A percentile compares a stretch with the other conserved stretches of the same genome.
These are phyloP conservation scores for Pantherophis alleghaniensis DNA, from an alignment of 2,797 vertebrate species.

Conservation along the genomic window DNA sequence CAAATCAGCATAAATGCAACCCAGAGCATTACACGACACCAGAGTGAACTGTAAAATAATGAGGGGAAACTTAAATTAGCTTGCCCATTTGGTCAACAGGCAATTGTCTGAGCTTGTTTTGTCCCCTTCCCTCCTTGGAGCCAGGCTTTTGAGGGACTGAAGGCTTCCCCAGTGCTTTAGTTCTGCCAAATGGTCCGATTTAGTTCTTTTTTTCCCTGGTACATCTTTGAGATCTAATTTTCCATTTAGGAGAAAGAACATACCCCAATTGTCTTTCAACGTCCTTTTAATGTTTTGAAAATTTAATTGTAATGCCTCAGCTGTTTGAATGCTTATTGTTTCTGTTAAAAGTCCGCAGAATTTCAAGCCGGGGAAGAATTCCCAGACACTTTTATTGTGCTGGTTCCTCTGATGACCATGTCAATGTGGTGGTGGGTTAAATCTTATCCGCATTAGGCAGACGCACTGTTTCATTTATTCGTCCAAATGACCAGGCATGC, in stretches of 20 bases:
- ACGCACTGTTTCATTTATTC: background rate
- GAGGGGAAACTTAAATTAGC: background rate
- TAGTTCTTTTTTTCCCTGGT: background rate
- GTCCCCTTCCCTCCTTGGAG: background rate
- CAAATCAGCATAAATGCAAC: background rate
- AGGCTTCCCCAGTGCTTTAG: background rate
- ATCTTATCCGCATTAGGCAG: background rate
- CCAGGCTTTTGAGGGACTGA: background rate
- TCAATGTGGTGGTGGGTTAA: background rate
- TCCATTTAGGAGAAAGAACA: background rate
- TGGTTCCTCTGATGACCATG: background rate
- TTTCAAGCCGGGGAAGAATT: background rate
- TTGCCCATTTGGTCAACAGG: background rate
- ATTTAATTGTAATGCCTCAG: background rate
- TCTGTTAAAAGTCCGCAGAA: too few relatives aligned
- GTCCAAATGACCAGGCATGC: background rate
- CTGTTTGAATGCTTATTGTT: background rate
- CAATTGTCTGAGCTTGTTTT: background rate
- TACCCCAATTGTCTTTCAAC: background rate
- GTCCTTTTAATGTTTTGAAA: background rate
- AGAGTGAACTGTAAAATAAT: background rate
- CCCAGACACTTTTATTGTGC: background rate
- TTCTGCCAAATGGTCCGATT: background rate
- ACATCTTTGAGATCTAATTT: background rate
- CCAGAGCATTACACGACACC: background rate